Evolutionary conservation across 2,797 vertebrate genomes (phyloP).

Genomic region (Ceyx erithaca): DNA sequence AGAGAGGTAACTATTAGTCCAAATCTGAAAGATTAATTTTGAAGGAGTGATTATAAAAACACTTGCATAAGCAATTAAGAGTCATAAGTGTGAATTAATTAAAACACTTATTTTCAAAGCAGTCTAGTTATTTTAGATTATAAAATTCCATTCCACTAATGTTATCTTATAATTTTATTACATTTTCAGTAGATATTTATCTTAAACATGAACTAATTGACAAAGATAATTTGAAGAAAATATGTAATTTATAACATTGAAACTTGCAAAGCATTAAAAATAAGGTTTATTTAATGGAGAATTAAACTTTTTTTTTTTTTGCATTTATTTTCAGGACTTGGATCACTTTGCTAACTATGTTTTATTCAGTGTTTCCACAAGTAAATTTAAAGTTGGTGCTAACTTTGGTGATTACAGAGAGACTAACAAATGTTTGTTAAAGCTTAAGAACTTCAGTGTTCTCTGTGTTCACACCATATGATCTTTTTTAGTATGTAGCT

Average conservation of each 20-base stretch:
- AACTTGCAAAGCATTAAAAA: not conserved
- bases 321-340: not conserved
- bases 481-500: not conserved
- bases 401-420: not conserved
- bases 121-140: not conserved
- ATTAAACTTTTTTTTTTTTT: not conserved
- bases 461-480: accelerated
- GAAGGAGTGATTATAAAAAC: slow-evolving; percentile 35
- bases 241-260: not conserved
- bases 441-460: not conserved
- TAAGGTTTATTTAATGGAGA: not conserved
- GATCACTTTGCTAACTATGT: not conserved
- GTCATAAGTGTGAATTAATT: not conserved
- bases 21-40: slow-evolving; percentile 27
- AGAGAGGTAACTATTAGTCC: not conserved
- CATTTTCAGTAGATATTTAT: not conserved
- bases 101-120: not conserved
- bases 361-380: not conserved
- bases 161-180: not conserved
- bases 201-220: not conserved
- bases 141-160: not conserved
- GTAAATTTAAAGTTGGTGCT: not conserved
- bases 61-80: slow-evolving; percentile 14
- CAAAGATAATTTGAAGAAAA: not conserved
- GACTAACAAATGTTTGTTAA: not conserved